phyloP scores from a whole-genome alignment of 2,888 invertebrate genomes.

The Ophion ventricosus region DNA sequence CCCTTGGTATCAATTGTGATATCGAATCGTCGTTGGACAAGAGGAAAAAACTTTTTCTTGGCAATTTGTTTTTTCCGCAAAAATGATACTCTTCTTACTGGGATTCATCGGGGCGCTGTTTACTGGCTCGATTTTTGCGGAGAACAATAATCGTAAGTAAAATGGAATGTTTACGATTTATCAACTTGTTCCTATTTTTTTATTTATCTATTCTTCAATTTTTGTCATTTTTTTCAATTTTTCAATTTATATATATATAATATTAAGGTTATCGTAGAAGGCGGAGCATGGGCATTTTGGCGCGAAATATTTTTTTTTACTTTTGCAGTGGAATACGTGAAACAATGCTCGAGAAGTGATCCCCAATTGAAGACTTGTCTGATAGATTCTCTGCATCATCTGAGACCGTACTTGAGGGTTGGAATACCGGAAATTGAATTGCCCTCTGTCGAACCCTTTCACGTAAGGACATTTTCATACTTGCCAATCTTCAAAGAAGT shows the following conservation, averaged over 20 bases:
- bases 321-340: conserved; percentile 84
- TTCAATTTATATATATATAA: no score
- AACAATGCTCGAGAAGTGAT: conserved; percentile 87
- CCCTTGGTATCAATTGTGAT: not conserved
- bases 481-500: not conserved
- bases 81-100: conserved; percentile 38
- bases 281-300: not conserved
- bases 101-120: conserved; percentile 28
- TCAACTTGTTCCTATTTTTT: not conserved
- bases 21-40: not conserved
- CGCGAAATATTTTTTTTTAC: not conserved
- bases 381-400: conserved; percentile 82
- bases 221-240: not conserved
- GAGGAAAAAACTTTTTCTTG: not conserved
- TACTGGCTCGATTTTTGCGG: conserved; percentile 34
- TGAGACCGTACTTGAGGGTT: conserved; percentile 82
- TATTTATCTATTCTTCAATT: not conserved
- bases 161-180: not conserved
- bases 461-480: conserved; percentile 73
- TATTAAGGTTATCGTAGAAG: no score
- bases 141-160: conserved; percentile 66
- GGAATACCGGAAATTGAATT: conserved; percentile 85
- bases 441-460: conserved; percentile 85
- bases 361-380: conserved; percentile 82
- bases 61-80: not conserved